Evolutionary conservation across 1,140 invertebrate species (phyloP).

Genomic region (Coenobita brevimanus): DNA sequence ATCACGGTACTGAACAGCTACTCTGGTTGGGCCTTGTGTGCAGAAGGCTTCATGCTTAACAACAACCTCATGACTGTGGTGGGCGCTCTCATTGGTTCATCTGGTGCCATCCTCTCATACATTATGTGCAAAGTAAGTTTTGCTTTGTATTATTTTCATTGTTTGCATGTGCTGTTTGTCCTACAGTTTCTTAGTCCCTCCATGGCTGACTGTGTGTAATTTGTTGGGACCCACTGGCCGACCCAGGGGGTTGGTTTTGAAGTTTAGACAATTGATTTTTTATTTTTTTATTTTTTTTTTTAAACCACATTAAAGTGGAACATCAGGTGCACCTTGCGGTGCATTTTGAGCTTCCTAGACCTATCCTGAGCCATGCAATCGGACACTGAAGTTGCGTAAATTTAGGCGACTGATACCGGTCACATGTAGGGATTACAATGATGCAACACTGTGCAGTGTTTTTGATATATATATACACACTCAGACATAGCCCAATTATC

Average conservation of each 20-base stretch:
- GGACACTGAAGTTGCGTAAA: no score
- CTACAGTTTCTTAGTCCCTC: neutral
- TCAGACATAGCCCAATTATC: no score
- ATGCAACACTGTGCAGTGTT: neutral
- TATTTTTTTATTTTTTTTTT: neutral
- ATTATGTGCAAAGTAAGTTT: conserved; percentile 92
- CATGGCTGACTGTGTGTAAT: neutral
- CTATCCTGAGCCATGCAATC: no score
- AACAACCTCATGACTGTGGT: conserved; percentile 95
- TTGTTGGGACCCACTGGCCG: no score
- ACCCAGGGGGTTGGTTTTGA: no score
- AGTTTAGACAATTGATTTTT: neutral
- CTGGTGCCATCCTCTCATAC: conserved; percentile 93
- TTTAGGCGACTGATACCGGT: neutral
- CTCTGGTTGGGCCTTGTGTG: conserved; percentile 87
- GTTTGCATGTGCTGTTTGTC: no score
- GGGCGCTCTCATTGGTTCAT: conserved; percentile 91
- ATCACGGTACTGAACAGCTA: conserved; percentile 91
- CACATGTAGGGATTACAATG: neutral
- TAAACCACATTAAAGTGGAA: no score
- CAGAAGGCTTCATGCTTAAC: conserved; percentile 95
- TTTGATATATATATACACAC: no score
- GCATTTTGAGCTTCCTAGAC: neutral
- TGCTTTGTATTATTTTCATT: no score
- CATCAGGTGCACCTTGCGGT: no score